phyloP scores from a whole-genome alignment of 2,888 invertebrate genomes.

The Andrena haemorrhoa region DNA sequence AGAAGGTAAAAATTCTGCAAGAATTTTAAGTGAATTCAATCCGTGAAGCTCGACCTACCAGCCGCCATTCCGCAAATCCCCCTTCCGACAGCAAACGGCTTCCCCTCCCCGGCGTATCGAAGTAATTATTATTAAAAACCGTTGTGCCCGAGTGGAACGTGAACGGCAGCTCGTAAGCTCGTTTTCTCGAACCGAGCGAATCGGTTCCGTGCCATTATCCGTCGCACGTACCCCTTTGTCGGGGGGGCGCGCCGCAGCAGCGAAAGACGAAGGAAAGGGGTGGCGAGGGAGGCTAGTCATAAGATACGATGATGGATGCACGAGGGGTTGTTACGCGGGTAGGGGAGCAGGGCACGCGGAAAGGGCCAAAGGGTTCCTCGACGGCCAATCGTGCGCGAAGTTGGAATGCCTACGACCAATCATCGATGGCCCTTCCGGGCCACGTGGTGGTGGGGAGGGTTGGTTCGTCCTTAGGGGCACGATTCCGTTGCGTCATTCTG shows the following conservation, averaged over 20 bases:
- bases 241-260: slow-evolving; percentile 37
- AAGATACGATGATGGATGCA: slow-evolving; percentile 82
- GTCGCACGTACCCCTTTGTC: slow-evolving; percentile 52
- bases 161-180: slow-evolving; percentile 62
- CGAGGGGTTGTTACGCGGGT: slow-evolving; percentile 80
- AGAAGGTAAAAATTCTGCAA: neutral
- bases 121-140: slow-evolving; percentile 80
- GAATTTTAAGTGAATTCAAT: neutral
- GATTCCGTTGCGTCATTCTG: slow-evolving; percentile 82
- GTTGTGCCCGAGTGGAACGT: slow-evolving; percentile 63
- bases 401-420: slow-evolving; percentile 72
- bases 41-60: neutral
- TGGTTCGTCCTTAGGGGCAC: slow-evolving; percentile 79
- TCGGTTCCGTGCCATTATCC: slow-evolving; percentile 78
- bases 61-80: slow-evolving; percentile 29
- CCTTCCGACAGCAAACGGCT: neutral
- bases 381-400: slow-evolving; percentile 68
- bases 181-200: slow-evolving; percentile 75
- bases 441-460: slow-evolving; percentile 78
- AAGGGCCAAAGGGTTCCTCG: slow-evolving; percentile 76
- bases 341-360: slow-evolving; percentile 61
- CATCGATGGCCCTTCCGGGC: slow-evolving; percentile 43
- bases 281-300: slow-evolving; percentile 80
- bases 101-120: slow-evolving; percentile 67
- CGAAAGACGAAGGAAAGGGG: slow-evolving; percentile 78